A percentile compares a stretch with the other conserved stretches of the same genome.
phyloP scores from a whole-genome alignment of 2,888 invertebrate genomes.

The Hirtodrosophila duncani region DNA sequence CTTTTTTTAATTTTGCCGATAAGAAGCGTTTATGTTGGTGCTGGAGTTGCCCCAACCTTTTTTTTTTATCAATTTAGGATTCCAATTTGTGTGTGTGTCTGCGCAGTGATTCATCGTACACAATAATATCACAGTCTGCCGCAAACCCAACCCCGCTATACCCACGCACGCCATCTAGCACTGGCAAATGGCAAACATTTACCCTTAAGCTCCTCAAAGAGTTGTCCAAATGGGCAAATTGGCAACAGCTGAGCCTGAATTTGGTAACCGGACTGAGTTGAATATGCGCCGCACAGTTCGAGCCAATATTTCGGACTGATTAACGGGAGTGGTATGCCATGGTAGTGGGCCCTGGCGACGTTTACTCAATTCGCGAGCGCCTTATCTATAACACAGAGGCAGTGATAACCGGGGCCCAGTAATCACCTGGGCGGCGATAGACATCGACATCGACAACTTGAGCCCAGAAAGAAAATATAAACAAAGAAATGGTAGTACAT shows the following conservation, averaged over 20 bases:
- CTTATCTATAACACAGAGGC: conserved; percentile 47
- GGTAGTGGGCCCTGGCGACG: conserved; percentile 22
- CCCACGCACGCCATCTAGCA: too few relatives aligned
- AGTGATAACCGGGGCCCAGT: conserved; percentile 47
- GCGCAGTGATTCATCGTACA: conserved; percentile 19
- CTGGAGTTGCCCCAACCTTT: conserved; percentile 5
- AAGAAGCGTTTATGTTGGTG: conserved; percentile 39
- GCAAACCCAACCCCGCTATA: not conserved
- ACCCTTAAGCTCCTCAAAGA: too few relatives aligned
- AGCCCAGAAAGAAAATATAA: conserved; percentile 49
- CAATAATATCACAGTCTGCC: conserved; percentile 3
- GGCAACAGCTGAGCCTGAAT: too few relatives aligned
- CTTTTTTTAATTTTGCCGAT: conserved; percentile 49
- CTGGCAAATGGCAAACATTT: too few relatives aligned
- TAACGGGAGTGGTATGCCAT: conserved; percentile 50
- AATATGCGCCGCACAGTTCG: conserved; percentile 22
- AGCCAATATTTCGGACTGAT: conserved; percentile 50
- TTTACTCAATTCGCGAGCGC: conserved; percentile 59
- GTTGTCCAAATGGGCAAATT: too few relatives aligned
- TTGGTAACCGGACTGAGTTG: not conserved
- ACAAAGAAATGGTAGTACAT: too few relatives aligned
- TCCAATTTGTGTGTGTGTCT: conserved; percentile 21
- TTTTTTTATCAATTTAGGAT: conserved; percentile 41
- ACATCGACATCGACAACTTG: conserved; percentile 43
- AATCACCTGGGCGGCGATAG: conserved; percentile 39